Percentiles rank a stretch among this genome's conserved stretches.
These are phyloP conservation scores for Scaptomyza polygonia DNA, from an alignment of 2,888 invertebrate genomes.

Conservation along the genomic window DNA sequence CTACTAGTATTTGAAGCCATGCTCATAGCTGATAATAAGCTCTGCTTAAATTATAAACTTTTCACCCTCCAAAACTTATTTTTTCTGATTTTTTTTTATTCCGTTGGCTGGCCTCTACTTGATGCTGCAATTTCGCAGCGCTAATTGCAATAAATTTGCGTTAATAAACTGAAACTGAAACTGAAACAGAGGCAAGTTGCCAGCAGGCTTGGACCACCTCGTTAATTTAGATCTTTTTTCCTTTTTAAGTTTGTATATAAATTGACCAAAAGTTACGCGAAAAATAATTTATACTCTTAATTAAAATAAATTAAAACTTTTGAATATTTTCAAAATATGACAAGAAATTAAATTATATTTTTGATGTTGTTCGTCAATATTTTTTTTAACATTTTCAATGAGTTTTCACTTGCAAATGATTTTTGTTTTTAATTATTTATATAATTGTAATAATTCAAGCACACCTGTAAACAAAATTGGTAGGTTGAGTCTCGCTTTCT, in stretches of 20 bases:
- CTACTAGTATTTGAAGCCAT: conserved; percentile 50
- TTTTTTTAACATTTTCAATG: background rate
- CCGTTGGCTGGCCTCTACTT: conserved; percentile 33
- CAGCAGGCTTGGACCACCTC: conserved; percentile 43
- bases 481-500: background rate
- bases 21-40: conserved; percentile 68
- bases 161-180: conserved; percentile 66
- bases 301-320: conserved; percentile 45
- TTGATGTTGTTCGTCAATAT: background rate
- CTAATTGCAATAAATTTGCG: conserved; percentile 78
- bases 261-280: conserved; percentile 19
- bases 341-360: conserved; percentile 6
- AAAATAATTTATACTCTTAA: conserved; percentile 31
- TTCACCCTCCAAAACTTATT: conserved; percentile 40
- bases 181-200: conserved; percentile 62
- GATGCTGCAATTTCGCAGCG: conserved; percentile 50
- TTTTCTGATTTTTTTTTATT: conserved; percentile 17
- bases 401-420: too few relatives aligned
- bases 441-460: background rate
- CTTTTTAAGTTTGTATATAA: background rate
- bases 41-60: conserved; percentile 77
- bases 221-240: conserved; percentile 8
- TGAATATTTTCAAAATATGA: background rate
- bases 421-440: too few relatives aligned
- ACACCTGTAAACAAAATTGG: background rate